Conservation (phyloP, 2,888 invertebrate genomes). For the Hypsopygia costalis region DNA sequence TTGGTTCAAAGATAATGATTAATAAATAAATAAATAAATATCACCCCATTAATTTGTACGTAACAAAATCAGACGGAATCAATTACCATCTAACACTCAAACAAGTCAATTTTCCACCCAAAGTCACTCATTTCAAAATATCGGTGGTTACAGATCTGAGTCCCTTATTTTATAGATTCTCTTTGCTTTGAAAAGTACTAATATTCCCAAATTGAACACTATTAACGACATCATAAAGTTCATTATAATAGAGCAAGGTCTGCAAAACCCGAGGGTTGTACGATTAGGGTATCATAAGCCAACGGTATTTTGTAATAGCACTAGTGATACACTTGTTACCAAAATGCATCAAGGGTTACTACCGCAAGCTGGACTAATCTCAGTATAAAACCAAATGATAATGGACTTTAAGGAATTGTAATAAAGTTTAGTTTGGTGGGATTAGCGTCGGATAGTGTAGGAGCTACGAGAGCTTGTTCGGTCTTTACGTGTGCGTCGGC, state of each 20-base stretch:
- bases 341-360: slow-evolving; percentile 46
- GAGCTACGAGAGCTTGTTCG: slow-evolving; percentile 7
- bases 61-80: too few species aligned
- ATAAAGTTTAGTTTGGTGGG: not conserved
- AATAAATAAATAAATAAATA: too few species aligned
- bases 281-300: slow-evolving; percentile 67
- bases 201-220: slow-evolving; percentile 18
- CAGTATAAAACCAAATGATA: not conserved
- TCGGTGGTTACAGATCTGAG: slow-evolving; percentile 41
- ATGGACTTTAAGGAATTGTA: not conserved
- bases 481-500: slow-evolving; percentile 31
- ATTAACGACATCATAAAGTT: slow-evolving; percentile 18
- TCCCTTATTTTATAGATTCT: slow-evolving; percentile 26
- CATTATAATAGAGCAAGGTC: slow-evolving; percentile 18
- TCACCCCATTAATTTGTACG: too few species aligned
- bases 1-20: too few species aligned
- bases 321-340: slow-evolving; percentile 59
- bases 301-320: slow-evolving; percentile 59
- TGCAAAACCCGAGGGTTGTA: slow-evolving; percentile 55
- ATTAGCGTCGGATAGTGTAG: not conserved
- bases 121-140: slow-evolving; percentile 46
- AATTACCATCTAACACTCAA: not conserved
- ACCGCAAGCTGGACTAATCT: slow-evolving; percentile 6
- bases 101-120: slow-evolving; percentile 44
- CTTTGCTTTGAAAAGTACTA: slow-evolving; percentile 25